Evolutionary conservation across 2,113 vertebrate genomes (phyloP).

Genomic region (Hystrix brachyura): DNA sequence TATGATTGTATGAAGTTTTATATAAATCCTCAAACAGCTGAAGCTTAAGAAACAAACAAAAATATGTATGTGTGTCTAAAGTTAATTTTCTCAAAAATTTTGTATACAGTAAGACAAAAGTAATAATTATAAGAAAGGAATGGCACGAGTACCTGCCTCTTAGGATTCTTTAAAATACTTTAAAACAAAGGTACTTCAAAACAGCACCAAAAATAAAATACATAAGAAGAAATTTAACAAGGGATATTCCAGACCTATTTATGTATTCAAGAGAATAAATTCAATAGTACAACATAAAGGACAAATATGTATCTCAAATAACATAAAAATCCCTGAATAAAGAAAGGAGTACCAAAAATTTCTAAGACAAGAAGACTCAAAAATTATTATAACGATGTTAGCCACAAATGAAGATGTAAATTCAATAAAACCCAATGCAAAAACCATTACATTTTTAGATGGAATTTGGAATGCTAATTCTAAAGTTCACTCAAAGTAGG

Average conservation of each 20-base stretch:
- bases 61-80: not conserved
- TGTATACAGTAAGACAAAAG: not conserved
- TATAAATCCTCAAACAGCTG: not conserved
- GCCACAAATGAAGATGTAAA: not conserved
- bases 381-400: not conserved
- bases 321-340: not conserved
- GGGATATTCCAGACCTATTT: not conserved
- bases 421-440: not conserved
- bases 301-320: not conserved
- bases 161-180: not conserved
- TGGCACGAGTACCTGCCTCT: not conserved
- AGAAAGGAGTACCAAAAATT: not conserved
- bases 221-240: not conserved
- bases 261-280: not conserved
- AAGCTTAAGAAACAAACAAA: slow-evolving; percentile 1
- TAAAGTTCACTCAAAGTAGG: not conserved
- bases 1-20: not conserved
- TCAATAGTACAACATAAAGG: not conserved
- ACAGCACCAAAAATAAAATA: slow-evolving; percentile 10
- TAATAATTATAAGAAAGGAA: not conserved
- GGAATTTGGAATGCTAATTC: not conserved
- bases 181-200: not conserved
- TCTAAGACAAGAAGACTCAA: not conserved
- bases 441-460: not conserved
- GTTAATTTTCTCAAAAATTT: slow-evolving; percentile 20